Evolutionary conservation across 2,113 vertebrate genomes (phyloP).

Genomic region (Callocephalon fimbriatum): DNA sequence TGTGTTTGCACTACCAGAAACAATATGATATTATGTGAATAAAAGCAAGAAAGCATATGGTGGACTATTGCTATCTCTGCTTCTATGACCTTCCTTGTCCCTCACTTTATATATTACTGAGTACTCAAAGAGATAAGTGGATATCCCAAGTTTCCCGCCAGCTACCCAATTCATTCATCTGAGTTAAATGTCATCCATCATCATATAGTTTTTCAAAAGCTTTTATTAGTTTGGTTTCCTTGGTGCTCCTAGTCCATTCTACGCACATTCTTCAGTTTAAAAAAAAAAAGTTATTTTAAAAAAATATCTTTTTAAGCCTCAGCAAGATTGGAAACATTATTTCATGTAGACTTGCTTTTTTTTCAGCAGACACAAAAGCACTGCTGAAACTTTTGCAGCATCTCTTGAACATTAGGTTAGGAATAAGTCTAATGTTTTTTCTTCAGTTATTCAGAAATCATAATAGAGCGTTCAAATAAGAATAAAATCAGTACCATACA

Average conservation of each 20-base stretch:
- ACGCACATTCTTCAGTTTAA: background rate
- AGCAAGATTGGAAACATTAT: background rate
- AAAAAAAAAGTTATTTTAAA: background rate
- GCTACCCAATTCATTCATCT: background rate
- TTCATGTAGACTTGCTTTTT: background rate
- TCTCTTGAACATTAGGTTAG: background rate
- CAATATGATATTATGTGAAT: background rate
- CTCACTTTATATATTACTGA: background rate
- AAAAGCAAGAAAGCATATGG: background rate
- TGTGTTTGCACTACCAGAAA: background rate
- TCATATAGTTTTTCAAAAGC: background rate
- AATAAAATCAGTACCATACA: background rate
- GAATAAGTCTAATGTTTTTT: background rate
- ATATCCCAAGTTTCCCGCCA: background rate
- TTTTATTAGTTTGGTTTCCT: background rate
- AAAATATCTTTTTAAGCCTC: background rate
- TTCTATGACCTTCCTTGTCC: background rate
- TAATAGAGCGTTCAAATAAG: background rate
- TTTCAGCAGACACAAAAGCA: background rate
- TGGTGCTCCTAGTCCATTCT: background rate
- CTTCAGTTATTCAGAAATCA: background rate
- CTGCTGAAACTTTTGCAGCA: background rate
- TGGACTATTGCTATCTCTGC: background rate
- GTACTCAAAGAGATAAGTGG: background rate
- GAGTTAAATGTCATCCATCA: background rate